Conservation (phyloP, 30 jellyfish, hydroid and myxozoan species). For the Aurelia coerulea region DNA sequence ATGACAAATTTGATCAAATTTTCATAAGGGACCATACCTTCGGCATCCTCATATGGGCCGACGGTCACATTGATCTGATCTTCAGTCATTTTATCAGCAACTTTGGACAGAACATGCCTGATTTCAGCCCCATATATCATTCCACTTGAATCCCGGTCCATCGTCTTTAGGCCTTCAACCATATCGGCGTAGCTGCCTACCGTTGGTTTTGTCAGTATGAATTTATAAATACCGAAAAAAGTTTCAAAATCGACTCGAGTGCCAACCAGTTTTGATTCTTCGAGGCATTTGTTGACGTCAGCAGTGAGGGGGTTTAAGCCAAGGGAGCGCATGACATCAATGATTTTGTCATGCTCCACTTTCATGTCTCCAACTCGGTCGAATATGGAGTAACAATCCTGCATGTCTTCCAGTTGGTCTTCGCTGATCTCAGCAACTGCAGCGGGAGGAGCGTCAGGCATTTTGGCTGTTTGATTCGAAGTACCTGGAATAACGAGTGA, state of each 20-base stretch:
- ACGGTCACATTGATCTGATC: conserved; percentile 75
- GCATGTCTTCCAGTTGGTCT: conserved; percentile 77
- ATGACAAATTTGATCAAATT: conserved; percentile 68
- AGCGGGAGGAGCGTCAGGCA: neutral
- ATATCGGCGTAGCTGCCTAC: conserved; percentile 90
- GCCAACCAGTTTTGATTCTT: conserved; percentile 75
- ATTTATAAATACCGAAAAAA: conserved; percentile 70
- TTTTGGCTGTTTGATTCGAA: neutral
- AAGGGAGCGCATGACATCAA: conserved; percentile 82
- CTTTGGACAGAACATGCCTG: conserved; percentile 74
- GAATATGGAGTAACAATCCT: conserved; percentile 81
- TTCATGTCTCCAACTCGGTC: conserved; percentile 89
- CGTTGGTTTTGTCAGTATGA: conserved; percentile 59
- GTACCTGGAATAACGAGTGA: too few species aligned
- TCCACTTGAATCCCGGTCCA: conserved; percentile 87
- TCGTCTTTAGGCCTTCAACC: conserved; percentile 90
- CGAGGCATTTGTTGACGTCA: conserved; percentile 69
- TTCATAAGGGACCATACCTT: conserved; percentile 78
- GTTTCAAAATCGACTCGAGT: conserved; percentile 85
- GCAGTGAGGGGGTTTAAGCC: conserved; percentile 83
- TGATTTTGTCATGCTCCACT: conserved; percentile 53
- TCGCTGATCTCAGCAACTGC: conserved; percentile 61
- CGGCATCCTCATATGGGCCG: conserved; percentile 74
- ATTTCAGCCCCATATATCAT: conserved; percentile 77
- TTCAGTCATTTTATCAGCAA: conserved; percentile 92